Percentiles rank a stretch among this genome's conserved stretches.
Evolutionary conservation across 2,888 invertebrate genomes (phyloP).

Genomic region (Drosophila setosimentum): DNA sequence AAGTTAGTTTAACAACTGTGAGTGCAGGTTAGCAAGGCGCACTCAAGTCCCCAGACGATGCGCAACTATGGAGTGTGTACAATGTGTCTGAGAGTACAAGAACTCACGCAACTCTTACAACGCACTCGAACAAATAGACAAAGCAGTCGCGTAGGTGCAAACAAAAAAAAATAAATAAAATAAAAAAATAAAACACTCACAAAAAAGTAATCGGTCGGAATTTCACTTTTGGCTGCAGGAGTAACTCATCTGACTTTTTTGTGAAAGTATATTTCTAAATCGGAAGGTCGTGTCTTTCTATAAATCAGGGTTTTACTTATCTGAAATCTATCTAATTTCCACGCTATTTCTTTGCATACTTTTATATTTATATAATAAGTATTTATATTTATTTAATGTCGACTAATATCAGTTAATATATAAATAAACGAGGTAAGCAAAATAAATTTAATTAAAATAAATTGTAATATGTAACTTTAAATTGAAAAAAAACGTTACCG

Average conservation of each 20-base stretch:
- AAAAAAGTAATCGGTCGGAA: background rate
- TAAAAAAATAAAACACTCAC: background rate
- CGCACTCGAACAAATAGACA: constrained; percentile 44
- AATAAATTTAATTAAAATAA: background rate
- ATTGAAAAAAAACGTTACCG: background rate
- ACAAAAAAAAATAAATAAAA: constrained; percentile 1
- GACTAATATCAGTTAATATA: fast-evolving
- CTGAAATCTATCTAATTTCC: background rate
- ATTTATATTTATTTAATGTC: background rate
- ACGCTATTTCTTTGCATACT: background rate
- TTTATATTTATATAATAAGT: background rate
- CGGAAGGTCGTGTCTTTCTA: background rate
- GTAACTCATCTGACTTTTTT: too few species aligned
- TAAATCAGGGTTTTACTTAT: background rate
- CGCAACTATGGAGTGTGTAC: constrained; percentile 51
- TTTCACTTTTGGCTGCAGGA: background rate
- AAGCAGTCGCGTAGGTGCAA: constrained; percentile 24
- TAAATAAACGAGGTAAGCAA: background rate
- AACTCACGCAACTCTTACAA: constrained; percentile 69
- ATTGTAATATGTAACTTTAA: background rate
- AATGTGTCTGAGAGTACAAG: constrained; percentile 69
- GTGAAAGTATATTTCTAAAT: background rate
- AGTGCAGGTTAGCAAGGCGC: constrained; percentile 69
- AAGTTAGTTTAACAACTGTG: constrained; percentile 69
- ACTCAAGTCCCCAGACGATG: constrained; percentile 60